Conservation (phyloP, 2,888 invertebrate genomes). For the Zootermopsis nevadensis region DNA sequence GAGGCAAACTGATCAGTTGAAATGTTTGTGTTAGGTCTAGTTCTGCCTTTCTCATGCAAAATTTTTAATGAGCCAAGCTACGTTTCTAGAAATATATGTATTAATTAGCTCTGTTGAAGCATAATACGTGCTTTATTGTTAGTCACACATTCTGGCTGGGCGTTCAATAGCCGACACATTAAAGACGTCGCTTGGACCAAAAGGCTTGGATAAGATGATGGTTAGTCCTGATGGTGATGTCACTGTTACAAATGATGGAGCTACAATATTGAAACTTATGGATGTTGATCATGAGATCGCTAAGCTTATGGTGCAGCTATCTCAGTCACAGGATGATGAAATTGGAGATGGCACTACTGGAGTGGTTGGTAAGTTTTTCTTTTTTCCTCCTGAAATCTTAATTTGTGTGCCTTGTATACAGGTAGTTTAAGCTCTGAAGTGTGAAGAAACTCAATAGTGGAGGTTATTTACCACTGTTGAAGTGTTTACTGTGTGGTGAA, state of each 20-base stretch:
- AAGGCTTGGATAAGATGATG: slow-evolving; percentile 98
- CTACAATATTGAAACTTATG: slow-evolving; percentile 99
- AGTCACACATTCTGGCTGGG: slow-evolving; percentile 99
- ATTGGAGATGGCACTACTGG: slow-evolving; percentile 99
- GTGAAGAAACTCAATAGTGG: too few relatives aligned
- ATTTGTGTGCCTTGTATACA: too few relatives aligned
- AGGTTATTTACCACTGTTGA: too few relatives aligned
- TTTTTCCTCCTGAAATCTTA: too few relatives aligned
- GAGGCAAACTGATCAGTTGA: too few relatives aligned
- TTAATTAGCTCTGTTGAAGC: too few relatives aligned
- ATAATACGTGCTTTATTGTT: slow-evolving; percentile 58
- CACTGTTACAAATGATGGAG: slow-evolving; percentile 98
- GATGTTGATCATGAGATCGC: slow-evolving; percentile 99
- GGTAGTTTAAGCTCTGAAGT: too few relatives aligned
- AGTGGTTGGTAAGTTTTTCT: slow-evolving; percentile 74
- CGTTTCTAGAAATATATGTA: too few relatives aligned
- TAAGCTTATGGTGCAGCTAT: slow-evolving; percentile 96
- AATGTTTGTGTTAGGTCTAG: too few relatives aligned
- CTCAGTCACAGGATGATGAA: slow-evolving; percentile 99
- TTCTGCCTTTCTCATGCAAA: too few relatives aligned
- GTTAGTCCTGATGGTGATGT: slow-evolving; percentile 97
- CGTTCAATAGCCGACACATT: slow-evolving; percentile 90
- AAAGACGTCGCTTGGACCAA: slow-evolving; percentile 94
- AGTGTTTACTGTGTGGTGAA: too few relatives aligned
- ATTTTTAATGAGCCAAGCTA: too few relatives aligned